Evolutionary conservation across 2,797 vertebrate genomes (phyloP).

Genomic region (Salarias fasciatus): DNA sequence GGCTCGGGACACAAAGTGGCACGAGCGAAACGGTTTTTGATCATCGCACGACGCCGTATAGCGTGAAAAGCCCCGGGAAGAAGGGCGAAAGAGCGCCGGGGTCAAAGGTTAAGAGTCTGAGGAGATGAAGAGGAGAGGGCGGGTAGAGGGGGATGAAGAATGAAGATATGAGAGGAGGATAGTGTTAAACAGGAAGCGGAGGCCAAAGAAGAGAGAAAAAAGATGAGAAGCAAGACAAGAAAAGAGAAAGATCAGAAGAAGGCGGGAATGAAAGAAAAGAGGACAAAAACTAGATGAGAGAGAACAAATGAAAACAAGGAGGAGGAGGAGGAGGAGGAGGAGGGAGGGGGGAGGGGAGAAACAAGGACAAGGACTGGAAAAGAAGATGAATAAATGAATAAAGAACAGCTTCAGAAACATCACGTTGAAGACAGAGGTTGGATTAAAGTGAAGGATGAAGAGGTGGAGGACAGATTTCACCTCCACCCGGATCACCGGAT

Average conservation of each 20-base stretch:
- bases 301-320: conserved; percentile 34
- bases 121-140: no score
- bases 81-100: conserved; percentile 47
- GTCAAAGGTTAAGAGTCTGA: conserved; percentile 57
- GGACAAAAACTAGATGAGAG: no score
- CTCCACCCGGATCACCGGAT: no score
- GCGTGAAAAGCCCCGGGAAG: conserved; percentile 46
- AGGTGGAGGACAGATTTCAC: not conserved
- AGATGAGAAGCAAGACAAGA: no score
- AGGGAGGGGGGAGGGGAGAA: conserved; percentile 33
- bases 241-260: conserved; percentile 20
- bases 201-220: no score
- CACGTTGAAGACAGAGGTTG: not conserved
- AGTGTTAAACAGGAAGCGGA: no score
- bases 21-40: conserved; percentile 51
- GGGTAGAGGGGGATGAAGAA: no score
- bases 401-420: no score
- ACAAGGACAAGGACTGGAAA: conserved; percentile 27
- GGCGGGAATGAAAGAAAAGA: conserved; percentile 7
- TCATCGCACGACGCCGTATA: conserved; percentile 22
- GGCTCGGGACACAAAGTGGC: conserved; percentile 38
- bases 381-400: not conserved
- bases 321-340: conserved; percentile 36
- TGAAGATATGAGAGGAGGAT: no score
- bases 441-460: not conserved